Evolutionary conservation across 2,888 invertebrate genomes (phyloP).

Genomic region (Drosophila colorata): DNA sequence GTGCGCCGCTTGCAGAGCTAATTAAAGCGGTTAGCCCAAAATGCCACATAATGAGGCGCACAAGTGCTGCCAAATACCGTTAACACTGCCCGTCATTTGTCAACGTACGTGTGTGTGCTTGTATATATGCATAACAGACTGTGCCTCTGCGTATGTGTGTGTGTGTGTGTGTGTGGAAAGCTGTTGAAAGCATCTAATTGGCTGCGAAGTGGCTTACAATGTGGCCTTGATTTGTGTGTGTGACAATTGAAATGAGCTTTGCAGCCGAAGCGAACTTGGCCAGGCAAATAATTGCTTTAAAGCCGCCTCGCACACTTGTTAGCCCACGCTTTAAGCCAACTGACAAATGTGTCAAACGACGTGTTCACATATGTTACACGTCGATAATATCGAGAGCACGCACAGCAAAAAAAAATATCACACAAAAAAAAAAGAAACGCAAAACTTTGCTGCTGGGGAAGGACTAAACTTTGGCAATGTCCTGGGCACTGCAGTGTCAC

Average conservation of each 20-base stretch:
- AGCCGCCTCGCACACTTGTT: conserved; percentile 6
- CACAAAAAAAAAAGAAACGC: conserved; percentile 23
- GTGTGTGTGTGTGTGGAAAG: conserved; percentile 26
- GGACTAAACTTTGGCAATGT: conserved; percentile 66
- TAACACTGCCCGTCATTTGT: conserved; percentile 78
- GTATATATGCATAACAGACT: conserved; percentile 7
- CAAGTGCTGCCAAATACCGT: conserved; percentile 81
- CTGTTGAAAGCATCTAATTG: conserved; percentile 78
- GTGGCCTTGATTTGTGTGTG: conserved; percentile 48
- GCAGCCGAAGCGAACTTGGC: conserved; percentile 14
- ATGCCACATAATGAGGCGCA: conserved; percentile 82
- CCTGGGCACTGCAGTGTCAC: conserved; percentile 71
- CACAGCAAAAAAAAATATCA: conserved; percentile 5
- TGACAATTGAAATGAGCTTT: conserved; percentile 49
- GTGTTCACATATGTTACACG: conserved; percentile 76
- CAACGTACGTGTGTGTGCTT: conserved; percentile 52
- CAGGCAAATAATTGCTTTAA: conserved; percentile 29
- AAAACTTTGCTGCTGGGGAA: conserved; percentile 55
- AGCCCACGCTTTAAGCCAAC: conserved; percentile 67
- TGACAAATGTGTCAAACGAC: conserved; percentile 82
- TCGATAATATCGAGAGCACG: conserved; percentile 72
- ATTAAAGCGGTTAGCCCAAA: conserved; percentile 83
- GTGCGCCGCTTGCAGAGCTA: conserved; percentile 64
- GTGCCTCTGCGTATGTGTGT: conserved; percentile 2
- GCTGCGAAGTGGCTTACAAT: conserved; percentile 73